Conservation (phyloP, 2,888 invertebrate species). For the Agrotis segetum region DNA sequence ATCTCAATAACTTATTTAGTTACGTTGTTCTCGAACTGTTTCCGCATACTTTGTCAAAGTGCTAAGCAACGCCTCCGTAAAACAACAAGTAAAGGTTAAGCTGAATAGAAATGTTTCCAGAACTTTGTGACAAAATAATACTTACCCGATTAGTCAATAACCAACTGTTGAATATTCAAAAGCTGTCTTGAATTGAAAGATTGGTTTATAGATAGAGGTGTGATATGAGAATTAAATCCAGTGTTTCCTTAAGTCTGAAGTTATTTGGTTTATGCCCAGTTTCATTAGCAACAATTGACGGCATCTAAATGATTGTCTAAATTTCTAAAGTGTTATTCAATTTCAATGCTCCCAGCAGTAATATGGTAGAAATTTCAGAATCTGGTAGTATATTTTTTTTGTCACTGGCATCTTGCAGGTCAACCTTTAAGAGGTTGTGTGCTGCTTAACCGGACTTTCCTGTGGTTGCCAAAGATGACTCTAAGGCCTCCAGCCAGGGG, state of each 20-base stretch:
- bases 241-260: conserved; percentile 26
- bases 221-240: conserved; percentile 45
- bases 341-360: no score
- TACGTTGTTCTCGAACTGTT: conserved; percentile 31
- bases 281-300: neutral
- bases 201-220: conserved; percentile 44
- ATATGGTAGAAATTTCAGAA: no score
- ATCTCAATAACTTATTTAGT: conserved; percentile 31
- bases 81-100: conserved; percentile 49
- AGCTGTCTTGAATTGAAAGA: conserved; percentile 49
- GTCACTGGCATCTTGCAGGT: no score
- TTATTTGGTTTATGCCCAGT: conserved; percentile 1
- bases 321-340: no score
- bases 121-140: conserved; percentile 52
- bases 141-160: conserved; percentile 50
- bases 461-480: no score
- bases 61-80: conserved; percentile 33
- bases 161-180: conserved; percentile 54
- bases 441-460: no score
- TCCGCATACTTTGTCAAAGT: conserved; percentile 56
- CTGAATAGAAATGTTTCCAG: conserved; percentile 48
- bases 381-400: no score
- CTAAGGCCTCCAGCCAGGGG: no score
- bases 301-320: neutral
- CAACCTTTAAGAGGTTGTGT: no score